Evolutionary conservation across 1,140 invertebrate genomes (phyloP).

Genomic region (Meteorus sp.): DNA sequence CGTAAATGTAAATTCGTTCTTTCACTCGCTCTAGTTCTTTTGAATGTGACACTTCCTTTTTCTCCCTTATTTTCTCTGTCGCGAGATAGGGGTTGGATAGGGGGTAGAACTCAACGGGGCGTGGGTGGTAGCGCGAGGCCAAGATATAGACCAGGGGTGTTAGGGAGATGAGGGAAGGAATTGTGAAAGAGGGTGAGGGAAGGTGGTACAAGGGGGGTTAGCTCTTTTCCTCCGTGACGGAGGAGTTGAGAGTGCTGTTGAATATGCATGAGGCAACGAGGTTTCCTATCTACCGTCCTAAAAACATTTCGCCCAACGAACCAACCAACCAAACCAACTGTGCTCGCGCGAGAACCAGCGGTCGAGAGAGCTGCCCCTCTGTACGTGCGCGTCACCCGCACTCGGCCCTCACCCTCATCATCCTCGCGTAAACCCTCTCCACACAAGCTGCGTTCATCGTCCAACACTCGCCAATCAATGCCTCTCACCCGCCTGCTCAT

Average conservation of each 20-base stretch:
- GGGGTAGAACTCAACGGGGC: conserved; percentile 26
- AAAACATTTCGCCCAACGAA: conserved; percentile 55
- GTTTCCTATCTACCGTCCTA: conserved; percentile 56
- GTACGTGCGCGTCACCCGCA: conserved; percentile 27
- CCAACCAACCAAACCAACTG: conserved; percentile 18
- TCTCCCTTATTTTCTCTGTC: conserved; percentile 25
- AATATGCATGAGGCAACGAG: conserved; percentile 57
- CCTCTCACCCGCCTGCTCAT: conserved; percentile 20
- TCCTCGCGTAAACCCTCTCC: too few relatives aligned
- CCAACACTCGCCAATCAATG: conserved; percentile 55
- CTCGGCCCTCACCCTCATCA: conserved; percentile 6
- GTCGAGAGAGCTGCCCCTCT: conserved; percentile 27
- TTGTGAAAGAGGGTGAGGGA: conserved; percentile 31
- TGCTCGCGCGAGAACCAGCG: conserved; percentile 24
- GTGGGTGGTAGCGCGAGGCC: conserved; percentile 13
- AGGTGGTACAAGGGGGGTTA: conserved; percentile 39
- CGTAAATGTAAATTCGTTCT: neutral
- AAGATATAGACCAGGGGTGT: neutral
- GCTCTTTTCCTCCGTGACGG: conserved; percentile 61
- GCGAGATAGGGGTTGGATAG: conserved; percentile 28
- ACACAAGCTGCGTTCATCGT: too few relatives aligned
- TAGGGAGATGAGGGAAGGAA: conserved; percentile 25
- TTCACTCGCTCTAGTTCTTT: conserved; percentile 17
- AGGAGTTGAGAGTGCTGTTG: conserved; percentile 61
- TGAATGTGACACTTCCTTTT: conserved; percentile 22